Percentiles rank a stretch among this genome's conserved stretches.
Conservation (phyloP, 2,113 vertebrate genomes). For the Lethenteron camtschaticum region DNA sequence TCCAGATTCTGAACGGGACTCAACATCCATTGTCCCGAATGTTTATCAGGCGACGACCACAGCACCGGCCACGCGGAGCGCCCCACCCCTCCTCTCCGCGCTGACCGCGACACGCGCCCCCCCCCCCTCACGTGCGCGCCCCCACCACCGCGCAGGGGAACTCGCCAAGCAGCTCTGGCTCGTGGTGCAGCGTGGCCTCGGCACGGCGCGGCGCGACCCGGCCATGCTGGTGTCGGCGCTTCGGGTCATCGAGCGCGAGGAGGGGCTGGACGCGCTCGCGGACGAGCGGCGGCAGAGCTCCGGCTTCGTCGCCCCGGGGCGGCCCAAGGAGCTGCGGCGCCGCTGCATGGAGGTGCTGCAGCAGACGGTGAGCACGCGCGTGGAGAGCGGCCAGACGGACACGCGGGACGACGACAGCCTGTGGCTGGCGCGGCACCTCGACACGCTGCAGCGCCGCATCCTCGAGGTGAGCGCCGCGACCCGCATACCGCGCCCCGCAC, state of each 20-base stretch:
- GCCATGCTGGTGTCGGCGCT: conserved; percentile 56
- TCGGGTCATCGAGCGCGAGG: conserved; percentile 68
- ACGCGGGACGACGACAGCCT: conserved; percentile 22
- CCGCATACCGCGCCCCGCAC: no score
- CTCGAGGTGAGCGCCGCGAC: conserved; percentile 16
- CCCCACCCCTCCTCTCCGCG: conserved; percentile 8
- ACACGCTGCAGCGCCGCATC: conserved; percentile 38
- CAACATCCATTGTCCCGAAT: no score
- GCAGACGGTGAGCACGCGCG: conserved; percentile 3
- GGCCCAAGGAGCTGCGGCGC: conserved; percentile 55
- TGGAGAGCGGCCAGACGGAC: conserved; percentile 9
- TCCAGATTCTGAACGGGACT: no score
- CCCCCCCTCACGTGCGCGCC: conserved; percentile 43
- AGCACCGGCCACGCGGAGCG: conserved; percentile 8
- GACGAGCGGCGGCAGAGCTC: conserved; percentile 16
- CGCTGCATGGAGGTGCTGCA: conserved; percentile 30
- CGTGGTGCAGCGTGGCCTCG: conserved; percentile 33
- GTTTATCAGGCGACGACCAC: no score
- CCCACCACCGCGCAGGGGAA: conserved; percentile 38
- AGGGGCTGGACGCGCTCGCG: conserved; percentile 31
- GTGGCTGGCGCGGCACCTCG: conserved; percentile 42
- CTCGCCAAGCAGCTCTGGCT: conserved; percentile 51
- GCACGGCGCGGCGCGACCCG: conserved; percentile 47
- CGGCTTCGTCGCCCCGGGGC: conserved; percentile 31
- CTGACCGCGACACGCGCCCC: conserved; percentile 19